phyloP scores from a whole-genome alignment of 2,113 vertebrate species.

The Antechinus flavipes region DNA sequence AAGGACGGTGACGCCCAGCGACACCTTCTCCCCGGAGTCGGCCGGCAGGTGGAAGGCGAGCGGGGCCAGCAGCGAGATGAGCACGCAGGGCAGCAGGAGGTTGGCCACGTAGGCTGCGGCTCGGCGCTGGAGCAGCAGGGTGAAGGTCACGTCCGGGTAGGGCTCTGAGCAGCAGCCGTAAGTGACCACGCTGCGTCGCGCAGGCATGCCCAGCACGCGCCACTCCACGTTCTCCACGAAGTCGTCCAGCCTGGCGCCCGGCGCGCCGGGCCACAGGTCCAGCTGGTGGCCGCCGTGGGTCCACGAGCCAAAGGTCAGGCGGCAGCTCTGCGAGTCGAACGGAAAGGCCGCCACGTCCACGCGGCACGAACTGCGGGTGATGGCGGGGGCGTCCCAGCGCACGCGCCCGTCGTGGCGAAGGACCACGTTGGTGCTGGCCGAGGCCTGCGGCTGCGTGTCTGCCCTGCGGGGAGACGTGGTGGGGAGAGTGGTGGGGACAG shows the following conservation, averaged over 20 bases:
- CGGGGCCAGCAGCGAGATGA: constrained; percentile 94
- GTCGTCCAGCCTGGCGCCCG: constrained; percentile 88
- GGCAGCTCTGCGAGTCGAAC: constrained; percentile 92
- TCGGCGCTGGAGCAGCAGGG: constrained; percentile 88
- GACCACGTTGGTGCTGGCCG: constrained; percentile 94
- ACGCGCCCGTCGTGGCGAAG: constrained; percentile 89
- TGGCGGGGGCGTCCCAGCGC: constrained; percentile 93
- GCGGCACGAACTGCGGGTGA: constrained; percentile 95
- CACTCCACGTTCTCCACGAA: constrained; percentile 95
- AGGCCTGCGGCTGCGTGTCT: constrained; percentile 87
- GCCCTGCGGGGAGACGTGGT: constrained; percentile 82
- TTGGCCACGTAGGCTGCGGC: constrained; percentile 95
- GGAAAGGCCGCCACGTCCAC: constrained; percentile 95
- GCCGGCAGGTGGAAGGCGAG: constrained; percentile 94
- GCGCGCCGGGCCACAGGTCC: constrained; percentile 86
- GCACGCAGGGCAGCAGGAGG: constrained; percentile 93
- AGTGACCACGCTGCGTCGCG: constrained; percentile 86
- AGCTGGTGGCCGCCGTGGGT: constrained; percentile 94
- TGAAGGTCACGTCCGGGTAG: constrained; percentile 94
- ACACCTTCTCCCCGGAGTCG: constrained; percentile 94
- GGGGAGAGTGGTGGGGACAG: too few relatives aligned
- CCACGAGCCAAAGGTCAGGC: constrained; percentile 95
- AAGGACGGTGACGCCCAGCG: constrained; percentile 93
- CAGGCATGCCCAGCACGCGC: constrained; percentile 93
- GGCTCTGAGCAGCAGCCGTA: constrained; percentile 95